Conservation (phyloP, 2,113 vertebrate species). For the Apistogramma diplotaenia region DNA sequence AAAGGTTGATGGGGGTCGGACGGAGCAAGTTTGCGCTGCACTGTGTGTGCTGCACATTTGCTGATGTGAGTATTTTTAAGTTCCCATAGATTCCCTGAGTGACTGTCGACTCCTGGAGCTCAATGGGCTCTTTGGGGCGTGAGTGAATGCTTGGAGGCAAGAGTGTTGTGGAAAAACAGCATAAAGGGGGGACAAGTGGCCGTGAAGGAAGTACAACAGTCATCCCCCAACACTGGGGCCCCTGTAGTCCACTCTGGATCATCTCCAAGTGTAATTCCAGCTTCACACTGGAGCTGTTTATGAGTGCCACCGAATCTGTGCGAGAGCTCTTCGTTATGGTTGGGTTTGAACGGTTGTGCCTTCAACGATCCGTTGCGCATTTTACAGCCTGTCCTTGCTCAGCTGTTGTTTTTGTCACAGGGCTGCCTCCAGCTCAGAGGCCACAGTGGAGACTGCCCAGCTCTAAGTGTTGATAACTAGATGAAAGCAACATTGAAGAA, state of each 20-base stretch:
- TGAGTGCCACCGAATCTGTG: constrained; percentile 11
- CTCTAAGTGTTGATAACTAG: constrained; percentile 32
- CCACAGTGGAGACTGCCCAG: neutral
- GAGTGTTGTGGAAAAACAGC: constrained; percentile 51
- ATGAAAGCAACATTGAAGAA: constrained; percentile 11
- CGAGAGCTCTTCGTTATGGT: neutral
- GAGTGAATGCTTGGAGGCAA: constrained; percentile 49
- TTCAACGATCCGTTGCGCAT: neutral
- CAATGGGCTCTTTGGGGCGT: constrained; percentile 53
- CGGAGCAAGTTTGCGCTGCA: constrained; percentile 22
- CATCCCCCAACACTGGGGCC: neutral
- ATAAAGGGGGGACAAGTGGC: constrained; percentile 5
- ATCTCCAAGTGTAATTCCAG: constrained; percentile 31
- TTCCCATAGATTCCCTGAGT: constrained; percentile 66
- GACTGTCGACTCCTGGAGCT: constrained; percentile 61
- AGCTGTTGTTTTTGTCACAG: constrained; percentile 70
- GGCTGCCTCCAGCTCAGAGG: constrained; percentile 9
- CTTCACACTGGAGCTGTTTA: neutral
- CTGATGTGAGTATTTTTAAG: constrained; percentile 73
- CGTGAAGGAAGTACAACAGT: neutral
- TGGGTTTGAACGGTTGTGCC: neutral
- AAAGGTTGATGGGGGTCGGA: constrained; percentile 35
- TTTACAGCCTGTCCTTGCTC: constrained; percentile 60
- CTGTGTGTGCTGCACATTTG: constrained; percentile 40
- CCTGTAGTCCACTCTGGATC: neutral